Evolutionary conservation across 2,113 vertebrate species (phyloP), one percentile per base, ranked within the genome.

Genomic region (Apeltes quadracus): DNA sequence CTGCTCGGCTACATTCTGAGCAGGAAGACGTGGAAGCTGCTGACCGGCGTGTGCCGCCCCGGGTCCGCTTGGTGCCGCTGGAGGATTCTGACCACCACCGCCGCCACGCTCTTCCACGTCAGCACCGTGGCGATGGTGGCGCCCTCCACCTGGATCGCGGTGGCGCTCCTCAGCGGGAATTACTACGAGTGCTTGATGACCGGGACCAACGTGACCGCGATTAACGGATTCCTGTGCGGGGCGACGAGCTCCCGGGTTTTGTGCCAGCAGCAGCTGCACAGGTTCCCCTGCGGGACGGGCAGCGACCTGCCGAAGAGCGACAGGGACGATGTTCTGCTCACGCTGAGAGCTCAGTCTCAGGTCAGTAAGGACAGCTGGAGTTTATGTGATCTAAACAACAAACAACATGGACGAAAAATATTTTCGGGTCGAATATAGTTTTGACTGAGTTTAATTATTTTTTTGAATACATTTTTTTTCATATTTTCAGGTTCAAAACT

Each of bases 291-390:
- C 32, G 1, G 27, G 0, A 0, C 13, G 2, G 1, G 14, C 0
- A 1, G 5, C 0, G n/a, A n/a, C 0, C 51, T 77, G 1, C 58
- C 0, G 3, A 0, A 0, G 0, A 0, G 0, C 6, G 32, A 46
- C 0, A 4, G 69, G 22, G 2, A 76, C 0, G n/a, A 27, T 1
- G 56, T 90, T 2, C 13, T 66, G 2, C 7, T 32, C 16, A 73
- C n/a, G 2, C 78, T 96, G 10, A 82, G 23, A 14, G 92, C 94
- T 0, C 86, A 95, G 39, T 96, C 96, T 1, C 95, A 96, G 94
- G 95, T 90, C 54, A 46, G 44, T 46, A 6, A 4, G 32, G 32
- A 4, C 32, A 32, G 32, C 32, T 34, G 4, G 29, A 32, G 3
- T 34, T 7, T 5, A 6, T 34, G 4, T 34, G 32, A 34, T 34